Evolutionary conservation across 2,797 vertebrate genomes (phyloP), one percentile per base, ranked within the genome.

Genomic region (Ptychadena robeensis): DNA sequence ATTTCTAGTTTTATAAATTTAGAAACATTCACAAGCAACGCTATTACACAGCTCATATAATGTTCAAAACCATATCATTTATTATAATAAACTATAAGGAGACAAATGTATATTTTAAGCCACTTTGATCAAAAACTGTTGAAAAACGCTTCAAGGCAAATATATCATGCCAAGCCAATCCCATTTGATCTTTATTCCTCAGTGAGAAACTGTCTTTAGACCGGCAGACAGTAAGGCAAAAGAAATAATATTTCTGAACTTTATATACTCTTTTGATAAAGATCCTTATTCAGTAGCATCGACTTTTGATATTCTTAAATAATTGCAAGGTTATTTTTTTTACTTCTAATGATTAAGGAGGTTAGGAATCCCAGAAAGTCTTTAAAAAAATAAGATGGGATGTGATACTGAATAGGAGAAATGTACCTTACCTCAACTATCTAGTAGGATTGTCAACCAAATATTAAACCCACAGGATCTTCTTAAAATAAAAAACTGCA

Each of bases 131-230:
- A 75, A 82, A 81, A 74, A 69, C 27, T 69, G 9, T 53, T 10
- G 65, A 61, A 63, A 74, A 75, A 38, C 48, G 80, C 80, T 76
- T 61, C 34, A 69, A 74, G 80, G 72, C 32, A 82, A 68, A 67
- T 76, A 40, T 82, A 68, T 67, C 80, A 82, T 32, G 73, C 73
- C 48, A 82, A 67, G 22, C 53, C 64, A 59, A 74, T 2, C 34
- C 40, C 59, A 71, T 82, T 82, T 82, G 73, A 82, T 77, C 81
- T 82, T 77, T 27, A 71, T 71, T 34, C 53, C 81, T 67, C 37
- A 71, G 81, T 64, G 35, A 63, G 65, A 77, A 77, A 71, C 66
- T 71, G 66, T 77, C 73, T 77, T 74, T 70, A 63, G 35, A 57
- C 73, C 57, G 64, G 63, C 7, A 15, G 48, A 78, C n/a, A 27